Evolutionary conservation across 1,140 invertebrate species (phyloP).

Genomic region (Bathynomus jamesi): DNA sequence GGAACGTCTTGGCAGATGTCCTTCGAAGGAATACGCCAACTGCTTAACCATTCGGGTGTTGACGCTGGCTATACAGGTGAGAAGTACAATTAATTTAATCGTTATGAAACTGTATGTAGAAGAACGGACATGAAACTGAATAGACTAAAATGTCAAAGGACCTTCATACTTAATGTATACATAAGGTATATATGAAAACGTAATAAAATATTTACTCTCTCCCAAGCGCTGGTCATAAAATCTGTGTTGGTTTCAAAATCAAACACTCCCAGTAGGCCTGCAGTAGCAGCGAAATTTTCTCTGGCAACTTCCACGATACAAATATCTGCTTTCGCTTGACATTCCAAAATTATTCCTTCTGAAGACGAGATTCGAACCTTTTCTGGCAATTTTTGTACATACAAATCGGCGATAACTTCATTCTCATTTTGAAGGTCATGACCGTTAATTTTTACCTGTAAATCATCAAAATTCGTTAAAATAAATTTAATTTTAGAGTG

Average conservation of each 20-base stretch:
- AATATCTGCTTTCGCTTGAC: conserved; percentile 9
- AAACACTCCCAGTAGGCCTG: conserved; percentile 31
- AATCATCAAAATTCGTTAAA: too few relatives aligned
- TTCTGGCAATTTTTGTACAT: not conserved
- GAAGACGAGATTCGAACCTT: not conserved
- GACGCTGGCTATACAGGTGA: not conserved
- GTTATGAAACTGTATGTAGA: too few relatives aligned
- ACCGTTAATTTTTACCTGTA: not conserved
- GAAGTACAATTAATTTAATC: too few relatives aligned
- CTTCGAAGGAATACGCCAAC: not conserved
- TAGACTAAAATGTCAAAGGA: too few relatives aligned
- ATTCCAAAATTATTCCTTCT: conserved; percentile 19
- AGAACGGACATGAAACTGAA: too few relatives aligned
- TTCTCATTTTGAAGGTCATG: not conserved
- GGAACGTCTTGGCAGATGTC: too few relatives aligned
- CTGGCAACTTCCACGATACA: conserved; percentile 13
- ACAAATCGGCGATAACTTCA: not conserved
- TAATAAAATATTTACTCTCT: too few relatives aligned
- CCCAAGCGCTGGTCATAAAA: conserved; percentile 34
- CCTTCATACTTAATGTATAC: too few relatives aligned
- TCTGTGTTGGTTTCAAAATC: conserved; percentile 29
- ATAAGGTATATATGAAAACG: too few relatives aligned
- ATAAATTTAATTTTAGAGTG: too few relatives aligned
- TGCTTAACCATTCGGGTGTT: not conserved
- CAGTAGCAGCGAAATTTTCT: conserved; percentile 25